Base-by-base conservation (phyloP, 1,140 invertebrate species). In the Drosophila subobscura region DNA sequence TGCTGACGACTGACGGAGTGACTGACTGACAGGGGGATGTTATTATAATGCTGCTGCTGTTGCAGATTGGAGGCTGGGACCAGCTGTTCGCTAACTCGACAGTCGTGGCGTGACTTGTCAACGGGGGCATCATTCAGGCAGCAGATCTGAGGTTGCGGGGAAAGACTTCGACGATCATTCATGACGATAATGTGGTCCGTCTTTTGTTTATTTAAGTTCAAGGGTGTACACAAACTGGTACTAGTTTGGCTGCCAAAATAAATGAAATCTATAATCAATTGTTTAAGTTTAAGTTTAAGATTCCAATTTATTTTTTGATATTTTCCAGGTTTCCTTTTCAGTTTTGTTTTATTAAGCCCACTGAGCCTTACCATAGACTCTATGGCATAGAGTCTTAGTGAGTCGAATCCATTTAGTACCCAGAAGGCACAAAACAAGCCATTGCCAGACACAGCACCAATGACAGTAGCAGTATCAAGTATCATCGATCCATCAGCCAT, bases 71-170 rank as follows among this genome's bases (percentile, higher is more conserved):
- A 33, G 41, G 63, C 50, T 33, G 63, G 44, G 16, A 44, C n/a
- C 79, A 83, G 79, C 79, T 84, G 79, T 49, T 78, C 74, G 55
- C 66, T 58, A 73, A 72, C 60, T 49, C 77, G 74, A 74, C 74
- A 77, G 64, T 78, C 66, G 67, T 64, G 80, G 59, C 80, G 63
- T 80, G 79, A 80, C 79, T 79, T 79, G 79, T 84, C 80, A 85
- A 79, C 72, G 72, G 41, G 22, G 41, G 61, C 79, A 85, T 79
- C 80, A 79, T 53, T 73, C 59, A 56, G 59, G 58, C 58, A 53
- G 50, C 46, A 44, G 40, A 20, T 59, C 29, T 44, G 44, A 45
- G 51, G 33, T 52, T 47, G 22, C 40, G 12, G 16, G 50, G 27
- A 47, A 60, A 44, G 55, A 64, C 42, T 12, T 44, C 40, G 53